These are phyloP conservation scores for Triops longicaudatus DNA, from an alignment of 1,140 invertebrate species.

Conservation along the genomic window DNA sequence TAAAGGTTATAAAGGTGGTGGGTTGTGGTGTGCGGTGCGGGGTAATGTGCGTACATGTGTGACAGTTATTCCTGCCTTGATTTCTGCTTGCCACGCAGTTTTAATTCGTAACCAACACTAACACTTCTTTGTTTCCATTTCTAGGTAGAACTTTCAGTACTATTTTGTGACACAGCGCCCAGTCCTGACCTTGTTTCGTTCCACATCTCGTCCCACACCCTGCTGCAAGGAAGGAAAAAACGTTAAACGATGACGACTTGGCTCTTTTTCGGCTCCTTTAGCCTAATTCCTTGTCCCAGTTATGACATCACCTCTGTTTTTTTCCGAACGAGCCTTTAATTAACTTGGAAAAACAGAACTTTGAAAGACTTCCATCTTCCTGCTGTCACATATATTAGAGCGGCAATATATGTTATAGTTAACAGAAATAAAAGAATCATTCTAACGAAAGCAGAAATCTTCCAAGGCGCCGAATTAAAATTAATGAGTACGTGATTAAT, in stretches of 20 bases:
- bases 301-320: not conserved
- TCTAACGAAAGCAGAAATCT: not conserved
- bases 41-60: not conserved
- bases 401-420: conserved; percentile 7
- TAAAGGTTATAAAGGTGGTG: not conserved
- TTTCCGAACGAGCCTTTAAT: no score
- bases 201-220: no score
- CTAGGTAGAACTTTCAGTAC: no score
- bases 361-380: conserved; percentile 6
- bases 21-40: not conserved
- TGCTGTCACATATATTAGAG: not conserved
- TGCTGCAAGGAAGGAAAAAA: not conserved
- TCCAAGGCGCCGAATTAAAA: no score
- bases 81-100: no score
- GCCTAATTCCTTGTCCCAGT: not conserved
- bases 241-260: not conserved
- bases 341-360: not conserved
- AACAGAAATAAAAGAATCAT: not conserved
- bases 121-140: no score
- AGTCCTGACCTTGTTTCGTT: no score
- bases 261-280: not conserved
- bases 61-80: not conserved
- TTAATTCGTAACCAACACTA: no score
- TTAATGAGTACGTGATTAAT: no score
- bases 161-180: no score